These are phyloP conservation scores for Sphaeridia pumilis DNA, from an alignment of 2,888 invertebrate species.

Conservation along the genomic window DNA sequence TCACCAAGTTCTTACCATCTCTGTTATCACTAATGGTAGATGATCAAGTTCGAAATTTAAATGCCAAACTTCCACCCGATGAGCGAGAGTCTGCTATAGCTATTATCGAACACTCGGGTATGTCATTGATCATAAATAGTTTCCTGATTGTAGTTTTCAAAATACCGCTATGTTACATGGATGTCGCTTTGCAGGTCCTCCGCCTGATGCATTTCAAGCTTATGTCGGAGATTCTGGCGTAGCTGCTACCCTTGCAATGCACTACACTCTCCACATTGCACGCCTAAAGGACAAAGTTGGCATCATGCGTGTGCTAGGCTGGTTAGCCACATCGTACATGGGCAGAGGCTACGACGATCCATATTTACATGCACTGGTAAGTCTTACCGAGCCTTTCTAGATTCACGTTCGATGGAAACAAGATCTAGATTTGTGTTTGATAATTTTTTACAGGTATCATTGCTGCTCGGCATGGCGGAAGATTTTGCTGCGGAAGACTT, in stretches of 20 bases:
- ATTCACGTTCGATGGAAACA: not conserved
- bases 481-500: conserved; percentile 90
- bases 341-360: conserved; percentile 91
- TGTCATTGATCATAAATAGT: not conserved
- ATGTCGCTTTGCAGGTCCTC: conserved; percentile 54
- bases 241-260: conserved; percentile 86
- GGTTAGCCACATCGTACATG: conserved; percentile 78
- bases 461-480: conserved; percentile 76
- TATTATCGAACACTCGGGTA: conserved; percentile 73
- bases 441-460: conserved; percentile 47
- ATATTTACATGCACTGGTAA: conserved; percentile 77
- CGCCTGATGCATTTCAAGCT: conserved; percentile 84
- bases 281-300: conserved; percentile 68
- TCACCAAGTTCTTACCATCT: conserved; percentile 87
- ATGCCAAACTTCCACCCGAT: conserved; percentile 78
- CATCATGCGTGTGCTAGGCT: conserved; percentile 72
- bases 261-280: conserved; percentile 81
- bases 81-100: conserved; percentile 86
- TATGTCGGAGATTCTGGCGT: conserved; percentile 84
- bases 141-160: not conserved
- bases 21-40: conserved; percentile 82
- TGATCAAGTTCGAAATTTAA: conserved; percentile 51
- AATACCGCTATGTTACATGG: not conserved
- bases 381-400: no score
- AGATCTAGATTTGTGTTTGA: no score